phyloP scores from a whole-genome alignment of 2,113 vertebrate species.

The Aldabrachelys gigantea region DNA sequence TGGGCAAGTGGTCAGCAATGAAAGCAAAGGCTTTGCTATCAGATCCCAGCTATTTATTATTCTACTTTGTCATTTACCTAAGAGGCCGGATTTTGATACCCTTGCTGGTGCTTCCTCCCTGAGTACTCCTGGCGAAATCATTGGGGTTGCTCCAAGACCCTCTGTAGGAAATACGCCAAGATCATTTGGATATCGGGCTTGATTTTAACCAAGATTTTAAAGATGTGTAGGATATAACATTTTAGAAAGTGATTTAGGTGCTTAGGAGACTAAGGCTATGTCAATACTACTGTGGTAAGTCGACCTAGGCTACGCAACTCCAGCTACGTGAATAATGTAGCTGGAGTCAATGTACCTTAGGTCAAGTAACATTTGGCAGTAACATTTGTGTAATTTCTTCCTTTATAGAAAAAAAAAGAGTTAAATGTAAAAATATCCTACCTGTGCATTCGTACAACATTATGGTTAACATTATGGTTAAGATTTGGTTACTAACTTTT shows the following conservation, averaged over 20 bases:
- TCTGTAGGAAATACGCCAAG: not conserved
- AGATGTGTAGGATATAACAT: not conserved
- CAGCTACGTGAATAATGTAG: no score
- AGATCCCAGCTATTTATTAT: not conserved
- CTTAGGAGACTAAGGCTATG: not conserved
- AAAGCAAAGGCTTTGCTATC: not conserved
- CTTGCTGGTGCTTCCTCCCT: not conserved
- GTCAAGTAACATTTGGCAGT: not conserved
- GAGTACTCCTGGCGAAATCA: no score
- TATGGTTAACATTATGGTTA: not conserved
- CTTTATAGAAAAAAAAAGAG: not conserved
- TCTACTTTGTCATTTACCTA: not conserved
- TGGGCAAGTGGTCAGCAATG: not conserved
- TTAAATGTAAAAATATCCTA: not conserved
- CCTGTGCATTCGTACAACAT: not conserved
- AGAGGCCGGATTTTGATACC: not conserved
- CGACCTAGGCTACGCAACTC: no score
- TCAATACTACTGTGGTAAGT: no score
- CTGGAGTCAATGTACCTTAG: no score
- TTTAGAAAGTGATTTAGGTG: not conserved
- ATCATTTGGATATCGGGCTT: not conserved
- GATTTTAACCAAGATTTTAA: not conserved
- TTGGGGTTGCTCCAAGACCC: not conserved
- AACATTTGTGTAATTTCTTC: not conserved
- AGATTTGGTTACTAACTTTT: not conserved